Conservation (phyloP, 1,140 invertebrate genomes). For the Ceratina calcarata region DNA sequence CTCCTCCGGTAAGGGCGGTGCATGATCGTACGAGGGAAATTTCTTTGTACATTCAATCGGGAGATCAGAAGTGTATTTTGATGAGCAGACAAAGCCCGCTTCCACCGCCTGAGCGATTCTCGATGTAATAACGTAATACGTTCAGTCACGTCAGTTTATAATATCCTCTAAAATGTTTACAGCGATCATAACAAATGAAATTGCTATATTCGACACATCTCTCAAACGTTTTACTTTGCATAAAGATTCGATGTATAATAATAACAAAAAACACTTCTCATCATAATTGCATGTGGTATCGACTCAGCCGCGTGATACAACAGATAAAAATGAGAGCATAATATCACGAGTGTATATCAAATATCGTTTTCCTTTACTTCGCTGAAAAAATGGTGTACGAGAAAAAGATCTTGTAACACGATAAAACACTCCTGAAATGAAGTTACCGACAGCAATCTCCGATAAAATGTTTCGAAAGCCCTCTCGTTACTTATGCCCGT, state of each 20-base stretch:
- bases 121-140: slow-evolving; percentile 8
- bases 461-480: slow-evolving; percentile 31
- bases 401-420: slow-evolving; percentile 4
- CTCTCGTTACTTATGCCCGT: slow-evolving; percentile 22
- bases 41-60: slow-evolving; percentile 53
- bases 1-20: slow-evolving; percentile 5
- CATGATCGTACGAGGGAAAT: slow-evolving; percentile 35
- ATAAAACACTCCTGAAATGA: slow-evolving; percentile 9
- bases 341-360: too few species aligned
- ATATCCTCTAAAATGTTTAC: too few species aligned
- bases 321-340: too few species aligned
- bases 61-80: slow-evolving; percentile 59
- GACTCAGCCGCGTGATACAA: too few species aligned
- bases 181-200: too few species aligned
- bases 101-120: background rate
- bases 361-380: background rate
- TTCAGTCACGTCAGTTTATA: background rate
- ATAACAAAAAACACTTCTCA: too few species aligned
- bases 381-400: background rate
- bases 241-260: too few species aligned
- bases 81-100: slow-evolving; percentile 37
- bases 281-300: too few species aligned
- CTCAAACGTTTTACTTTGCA: too few species aligned
- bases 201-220: too few species aligned
- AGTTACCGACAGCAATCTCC: slow-evolving; percentile 16